phyloP scores from a whole-genome alignment of 2,113 vertebrate species.

The Bubo blakistoni region DNA sequence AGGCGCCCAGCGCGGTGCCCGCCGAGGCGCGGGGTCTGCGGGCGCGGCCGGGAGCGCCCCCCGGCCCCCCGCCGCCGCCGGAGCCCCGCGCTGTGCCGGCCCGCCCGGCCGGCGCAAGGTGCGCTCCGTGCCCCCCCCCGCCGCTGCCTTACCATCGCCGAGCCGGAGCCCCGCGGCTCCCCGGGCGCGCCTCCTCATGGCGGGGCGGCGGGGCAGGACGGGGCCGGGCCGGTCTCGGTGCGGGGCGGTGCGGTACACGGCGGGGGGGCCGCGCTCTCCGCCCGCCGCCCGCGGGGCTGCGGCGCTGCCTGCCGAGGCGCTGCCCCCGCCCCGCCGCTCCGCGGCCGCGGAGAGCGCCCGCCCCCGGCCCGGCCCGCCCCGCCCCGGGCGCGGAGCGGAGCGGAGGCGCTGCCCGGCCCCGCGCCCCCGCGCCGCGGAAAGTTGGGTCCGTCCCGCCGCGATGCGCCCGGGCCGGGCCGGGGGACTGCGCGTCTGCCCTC shows the following conservation, averaged over 20 bases:
- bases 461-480: background rate
- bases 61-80: background rate
- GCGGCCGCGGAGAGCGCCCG: background rate
- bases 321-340: background rate
- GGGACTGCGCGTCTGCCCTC: background rate
- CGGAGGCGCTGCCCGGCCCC: background rate
- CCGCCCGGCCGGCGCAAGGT: no score
- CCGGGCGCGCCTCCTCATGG: background rate
- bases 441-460: background rate
- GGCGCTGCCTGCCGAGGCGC: background rate
- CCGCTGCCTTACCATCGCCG: conserved; percentile 39
- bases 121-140: no score
- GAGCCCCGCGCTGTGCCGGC: background rate
- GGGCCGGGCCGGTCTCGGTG: background rate
- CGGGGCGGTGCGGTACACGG: background rate
- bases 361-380: background rate
- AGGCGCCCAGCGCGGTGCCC: background rate
- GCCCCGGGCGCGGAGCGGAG: background rate
- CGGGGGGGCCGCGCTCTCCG: background rate
- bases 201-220: background rate
- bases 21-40: background rate
- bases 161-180: conserved; percentile 9
- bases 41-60: background rate
- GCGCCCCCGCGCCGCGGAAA: background rate
- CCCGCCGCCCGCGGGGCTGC: background rate